A percentile compares a stretch with the other conserved stretches of the same genome.
Evolutionary conservation across 1,140 invertebrate genomes (phyloP).

Genomic region (Acromyrmex heyeri): DNA sequence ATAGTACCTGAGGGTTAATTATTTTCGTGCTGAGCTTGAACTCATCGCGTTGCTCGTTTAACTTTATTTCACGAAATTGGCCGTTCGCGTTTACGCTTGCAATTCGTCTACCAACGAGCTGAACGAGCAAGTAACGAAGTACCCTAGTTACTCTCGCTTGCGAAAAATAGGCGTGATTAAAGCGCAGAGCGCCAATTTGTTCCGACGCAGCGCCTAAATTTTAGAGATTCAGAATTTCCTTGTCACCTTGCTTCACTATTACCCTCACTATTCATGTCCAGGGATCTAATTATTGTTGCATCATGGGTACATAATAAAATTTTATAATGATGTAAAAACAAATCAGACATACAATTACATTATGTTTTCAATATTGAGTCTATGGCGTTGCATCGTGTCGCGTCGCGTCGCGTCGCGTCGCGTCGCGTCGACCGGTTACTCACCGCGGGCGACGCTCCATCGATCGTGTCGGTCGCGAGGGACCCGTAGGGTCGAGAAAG

Average conservation of each 20-base stretch:
- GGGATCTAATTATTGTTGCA: not conserved
- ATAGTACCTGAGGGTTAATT: constrained; percentile 42
- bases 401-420: not conserved
- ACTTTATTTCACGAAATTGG: constrained; percentile 51
- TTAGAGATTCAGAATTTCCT: not conserved
- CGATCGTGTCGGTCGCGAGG: constrained; percentile 81
- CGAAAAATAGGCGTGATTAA: constrained; percentile 27
- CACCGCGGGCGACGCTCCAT: constrained; percentile 84
- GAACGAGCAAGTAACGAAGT: constrained; percentile 48
- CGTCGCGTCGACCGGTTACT: constrained; percentile 81
- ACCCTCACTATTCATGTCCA: too few species aligned
- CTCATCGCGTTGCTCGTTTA: constrained; percentile 51
- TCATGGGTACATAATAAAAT: not conserved
- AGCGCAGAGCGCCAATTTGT: not conserved
- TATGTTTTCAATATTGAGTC: not conserved
- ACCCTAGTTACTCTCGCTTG: constrained; percentile 19
- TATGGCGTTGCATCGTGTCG: constrained; percentile 51
- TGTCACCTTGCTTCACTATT: not conserved
- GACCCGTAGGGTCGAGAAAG: constrained; percentile 58
- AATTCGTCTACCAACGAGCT: constrained; percentile 45
- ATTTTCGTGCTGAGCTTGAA: constrained; percentile 52
- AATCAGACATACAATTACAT: not conserved
- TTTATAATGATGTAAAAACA: not conserved
- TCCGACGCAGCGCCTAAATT: not conserved
- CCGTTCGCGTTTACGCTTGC: constrained; percentile 39